These are phyloP conservation scores for Rhagonycha lutea DNA, from an alignment of 2,888 invertebrate genomes.

Conservation along the genomic window DNA sequence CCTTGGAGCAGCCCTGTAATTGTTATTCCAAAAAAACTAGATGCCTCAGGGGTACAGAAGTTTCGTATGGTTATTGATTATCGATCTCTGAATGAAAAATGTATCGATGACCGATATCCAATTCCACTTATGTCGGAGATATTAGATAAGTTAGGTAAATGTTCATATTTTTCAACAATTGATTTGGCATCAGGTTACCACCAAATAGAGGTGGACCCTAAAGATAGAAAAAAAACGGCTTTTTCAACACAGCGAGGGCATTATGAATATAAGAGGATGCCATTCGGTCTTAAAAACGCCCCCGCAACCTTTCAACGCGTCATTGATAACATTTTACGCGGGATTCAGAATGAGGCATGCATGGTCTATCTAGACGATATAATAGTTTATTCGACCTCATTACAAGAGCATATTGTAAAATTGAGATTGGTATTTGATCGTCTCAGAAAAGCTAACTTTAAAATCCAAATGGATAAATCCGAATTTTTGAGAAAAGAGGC, in stretches of 20 bases:
- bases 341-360: slow-evolving; percentile 26
- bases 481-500: too few species aligned
- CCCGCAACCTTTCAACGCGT: slow-evolving; percentile 40
- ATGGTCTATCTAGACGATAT: slow-evolving; percentile 36
- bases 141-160: too few species aligned
- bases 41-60: slow-evolving; percentile 1
- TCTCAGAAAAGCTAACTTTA: slow-evolving; percentile 25
- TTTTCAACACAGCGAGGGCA: too few species aligned
- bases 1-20: not conserved
- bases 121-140: too few species aligned
- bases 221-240: too few species aligned
- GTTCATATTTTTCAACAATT: too few species aligned
- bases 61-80: slow-evolving; percentile 3
- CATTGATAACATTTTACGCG: slow-evolving; percentile 36
- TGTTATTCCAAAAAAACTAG: slow-evolving; percentile 3
- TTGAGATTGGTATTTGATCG: slow-evolving; percentile 31
- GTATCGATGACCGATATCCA: slow-evolving; percentile 28
- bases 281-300: too few species aligned
- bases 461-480: too few species aligned
- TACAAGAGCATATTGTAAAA: slow-evolving; percentile 30
- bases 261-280: too few species aligned
- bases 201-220: too few species aligned
- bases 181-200: too few species aligned
- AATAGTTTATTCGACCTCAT: slow-evolving; percentile 30
- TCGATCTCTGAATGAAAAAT: slow-evolving; percentile 22